A percentile compares a stretch with the other conserved stretches of the same genome.
phyloP scores from a whole-genome alignment of 1,140 invertebrate genomes.

The Drosophila gunungcola region DNA sequence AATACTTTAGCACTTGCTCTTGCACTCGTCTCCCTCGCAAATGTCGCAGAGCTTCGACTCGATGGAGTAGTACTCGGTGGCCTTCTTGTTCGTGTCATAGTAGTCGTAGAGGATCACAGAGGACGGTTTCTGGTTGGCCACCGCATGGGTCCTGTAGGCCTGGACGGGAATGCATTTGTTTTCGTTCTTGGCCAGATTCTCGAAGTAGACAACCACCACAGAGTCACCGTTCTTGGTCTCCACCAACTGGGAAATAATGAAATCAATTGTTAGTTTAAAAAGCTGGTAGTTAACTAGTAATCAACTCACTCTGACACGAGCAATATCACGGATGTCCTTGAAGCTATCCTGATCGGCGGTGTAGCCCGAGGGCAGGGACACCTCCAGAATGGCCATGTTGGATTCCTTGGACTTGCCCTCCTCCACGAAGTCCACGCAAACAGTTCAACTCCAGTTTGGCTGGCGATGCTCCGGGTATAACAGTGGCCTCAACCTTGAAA shows the following conservation, averaged over 20 bases:
- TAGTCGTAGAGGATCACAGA: slow-evolving; percentile 95
- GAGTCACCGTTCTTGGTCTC: slow-evolving; percentile 92
- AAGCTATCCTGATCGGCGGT: slow-evolving; percentile 80
- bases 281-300: no score
- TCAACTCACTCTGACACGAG: slow-evolving; percentile 67
- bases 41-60: slow-evolving; percentile 74
- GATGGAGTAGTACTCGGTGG: slow-evolving; percentile 74
- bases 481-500: slow-evolving; percentile 90
- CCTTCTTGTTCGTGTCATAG: slow-evolving; percentile 92
- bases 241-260: slow-evolving; percentile 85
- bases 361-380: slow-evolving; percentile 93
- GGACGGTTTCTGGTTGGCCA: slow-evolving; percentile 93
- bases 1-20: slow-evolving; percentile 39
- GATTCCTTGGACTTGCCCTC: slow-evolving; percentile 84
- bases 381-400: slow-evolving; percentile 96
- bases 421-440: slow-evolving; percentile 87
- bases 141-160: slow-evolving; percentile 92
- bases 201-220: slow-evolving; percentile 93
- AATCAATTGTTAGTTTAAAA: neutral
- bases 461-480: slow-evolving; percentile 89
- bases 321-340: slow-evolving; percentile 53
- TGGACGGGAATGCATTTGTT: slow-evolving; percentile 92
- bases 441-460: slow-evolving; percentile 90
- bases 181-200: slow-evolving; percentile 88
- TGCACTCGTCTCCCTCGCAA: slow-evolving; percentile 65